Base-by-base conservation (phyloP, 2,797 vertebrate species). In the Hoplostethus atlanticus region DNA sequence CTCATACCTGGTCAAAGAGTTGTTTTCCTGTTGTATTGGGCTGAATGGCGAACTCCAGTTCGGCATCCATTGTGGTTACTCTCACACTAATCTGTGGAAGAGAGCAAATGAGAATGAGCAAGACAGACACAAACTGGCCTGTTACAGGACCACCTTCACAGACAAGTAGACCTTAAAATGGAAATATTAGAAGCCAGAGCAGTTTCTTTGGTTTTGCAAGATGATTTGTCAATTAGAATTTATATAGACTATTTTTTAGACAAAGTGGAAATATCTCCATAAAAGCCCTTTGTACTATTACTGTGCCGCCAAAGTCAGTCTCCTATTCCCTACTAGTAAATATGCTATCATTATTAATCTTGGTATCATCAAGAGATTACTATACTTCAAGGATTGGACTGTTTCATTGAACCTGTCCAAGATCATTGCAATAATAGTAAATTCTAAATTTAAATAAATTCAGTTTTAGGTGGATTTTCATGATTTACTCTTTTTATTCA, bases 21-120 rank as follows among this genome's bases (percentile, higher is more conserved):
- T 99, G 98, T 68, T 99, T 99, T 65, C 98, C 98, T 34, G 97
- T 99, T 62, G 98, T 99, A 64, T 96, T 99, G 47, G 97, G 97
- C 93, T 99, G 97, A 94, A 99, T 99, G 92, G 98, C 97, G 21
- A 99, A 99, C 92, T 99, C 98, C 95, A 99, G 93, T 91, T 99
- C 98, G 3, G 98, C 98, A 75, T 99, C 98, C 98, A 99, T 97
- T 44, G 97, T 99, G 89, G 97, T 98, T 77, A 99, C 98, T 75
- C 97, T 96, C 63, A 99, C 97, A 2, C 97, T 99, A 85, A 99
- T 97, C 98, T 99, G 84, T 77, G 44, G 66, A 58, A 42, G 64
- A 84, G 11, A 83, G 16, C 11, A 67, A 61, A 62, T 12, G 68
- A 53, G 0, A 51, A 50, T 25, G 4, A 70, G 17, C 0, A 46